Evolutionary conservation across 1,140 invertebrate genomes (phyloP).

Genomic region (Adelges cooleyi): DNA sequence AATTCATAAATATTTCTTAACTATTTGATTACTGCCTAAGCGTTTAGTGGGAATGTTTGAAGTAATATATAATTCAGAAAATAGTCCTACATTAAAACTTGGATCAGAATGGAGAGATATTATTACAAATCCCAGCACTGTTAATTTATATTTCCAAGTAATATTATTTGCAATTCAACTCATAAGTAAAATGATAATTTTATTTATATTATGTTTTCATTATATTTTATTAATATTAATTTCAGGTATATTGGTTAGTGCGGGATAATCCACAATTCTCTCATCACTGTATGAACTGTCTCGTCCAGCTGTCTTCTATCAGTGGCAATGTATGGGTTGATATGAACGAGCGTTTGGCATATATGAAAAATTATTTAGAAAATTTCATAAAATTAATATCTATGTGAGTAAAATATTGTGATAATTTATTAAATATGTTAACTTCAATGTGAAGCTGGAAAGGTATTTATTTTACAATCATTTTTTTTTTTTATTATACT

Average conservation of each 20-base stretch:
- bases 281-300: conserved; percentile 63
- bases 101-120: conserved; percentile 57
- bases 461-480: not conserved
- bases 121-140: conserved; percentile 57
- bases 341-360: conserved; percentile 50
- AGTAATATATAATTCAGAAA: conserved; percentile 53
- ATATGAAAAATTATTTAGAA: conserved; percentile 57
- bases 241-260: conserved; percentile 66
- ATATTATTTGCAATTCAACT: too few species aligned
- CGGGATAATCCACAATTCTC: conserved; percentile 58
- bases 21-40: conserved; percentile 46
- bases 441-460: too few species aligned
- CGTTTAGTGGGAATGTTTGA: conserved; percentile 60
- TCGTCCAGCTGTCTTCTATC: conserved; percentile 68
- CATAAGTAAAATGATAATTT: too few species aligned
- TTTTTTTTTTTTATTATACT: not conserved
- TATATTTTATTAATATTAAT: conserved; percentile 30
- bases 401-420: conserved; percentile 31
- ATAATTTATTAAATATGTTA: not conserved
- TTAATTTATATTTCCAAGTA: conserved; percentile 65
- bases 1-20: conserved; percentile 39
- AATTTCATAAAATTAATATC: conserved; percentile 55
- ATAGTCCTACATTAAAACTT: conserved; percentile 50
- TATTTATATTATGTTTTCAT: not conserved
- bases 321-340: conserved; percentile 54